A percentile compares a stretch with the other conserved stretches of the same genome.
Conservation (phyloP, 2,797 vertebrate species). For the Rhynchotus rufescens region DNA sequence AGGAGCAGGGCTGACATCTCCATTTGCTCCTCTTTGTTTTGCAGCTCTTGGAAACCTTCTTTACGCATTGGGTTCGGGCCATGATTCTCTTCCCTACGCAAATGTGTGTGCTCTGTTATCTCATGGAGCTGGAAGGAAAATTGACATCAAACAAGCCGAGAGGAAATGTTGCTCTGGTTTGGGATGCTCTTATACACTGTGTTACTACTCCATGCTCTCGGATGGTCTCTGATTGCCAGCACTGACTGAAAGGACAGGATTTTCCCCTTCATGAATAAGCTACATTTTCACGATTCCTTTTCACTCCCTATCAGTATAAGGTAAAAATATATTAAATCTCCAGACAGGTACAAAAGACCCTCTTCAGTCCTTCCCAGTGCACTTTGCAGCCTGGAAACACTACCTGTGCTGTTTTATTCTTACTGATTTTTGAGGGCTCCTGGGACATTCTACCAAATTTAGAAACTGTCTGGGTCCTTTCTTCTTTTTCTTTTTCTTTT, state of each 20-base stretch:
- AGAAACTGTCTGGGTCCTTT: background rate
- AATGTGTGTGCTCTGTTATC: background rate
- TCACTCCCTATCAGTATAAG: background rate
- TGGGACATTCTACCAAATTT: background rate
- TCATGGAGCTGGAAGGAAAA: background rate
- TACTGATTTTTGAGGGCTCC: background rate
- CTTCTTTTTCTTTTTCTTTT: background rate
- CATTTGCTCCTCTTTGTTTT: background rate
- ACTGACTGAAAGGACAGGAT: background rate
- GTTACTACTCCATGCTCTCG: background rate
- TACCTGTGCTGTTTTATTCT: background rate
- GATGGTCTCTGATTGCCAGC: background rate
- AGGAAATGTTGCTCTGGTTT: fast-evolving
- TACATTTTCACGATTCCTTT: background rate
- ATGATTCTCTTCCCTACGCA: background rate
- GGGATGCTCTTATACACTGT: fast-evolving
- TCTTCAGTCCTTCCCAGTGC: background rate
- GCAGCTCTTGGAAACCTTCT: background rate
- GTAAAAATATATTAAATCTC: background rate
- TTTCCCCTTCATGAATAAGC: background rate
- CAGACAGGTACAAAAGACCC: background rate
- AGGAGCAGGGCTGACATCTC: background rate
- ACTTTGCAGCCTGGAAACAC: background rate
- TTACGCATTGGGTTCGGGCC: background rate
- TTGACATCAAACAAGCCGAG: background rate